Base-by-base conservation (phyloP, 2,113 vertebrate genomes). In the Pteronura brasiliensis region DNA sequence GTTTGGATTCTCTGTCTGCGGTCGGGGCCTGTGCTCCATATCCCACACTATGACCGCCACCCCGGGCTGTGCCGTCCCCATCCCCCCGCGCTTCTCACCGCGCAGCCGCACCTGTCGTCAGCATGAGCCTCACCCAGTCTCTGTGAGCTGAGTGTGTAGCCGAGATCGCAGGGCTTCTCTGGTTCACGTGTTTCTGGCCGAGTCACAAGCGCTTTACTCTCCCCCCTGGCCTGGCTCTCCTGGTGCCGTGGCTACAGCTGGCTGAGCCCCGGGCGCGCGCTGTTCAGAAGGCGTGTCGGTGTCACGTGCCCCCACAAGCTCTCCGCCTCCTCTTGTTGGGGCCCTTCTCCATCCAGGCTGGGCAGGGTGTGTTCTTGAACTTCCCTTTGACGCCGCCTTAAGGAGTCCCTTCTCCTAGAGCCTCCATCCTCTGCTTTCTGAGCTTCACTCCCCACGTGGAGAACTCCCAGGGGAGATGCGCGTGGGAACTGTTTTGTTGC, bases 211-310 rank as follows among this genome's bases (percentile, higher is more conserved):
- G 7, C 57, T 27, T 20, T 25, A 15, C 31, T 23, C 2, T 31
- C 10, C 36, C 20, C 59, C 34, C 44, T 49, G 18, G 18, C 39
- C 25, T 3, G 14, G 31, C 27, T 6, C 34, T 34, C 20, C 1
- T 2, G 27, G 55, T 39, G 2, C 21, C 2, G 0, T 7, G 69
- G 42, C 65, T 3, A 8, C 3, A 5, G 49, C 67, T 13, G 27
- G 11, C 21, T 13, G 49, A 6, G 5, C 6, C 18, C 25, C 14
- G 12, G 10, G 36, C 3, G 31, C 6, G 34, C 2, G 0, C 17
- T 29, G 29, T 59, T 10, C 23, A 39, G 57, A 8, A 31, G 18
- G 14, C 25, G 0, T 0, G 0, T 17, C 2, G 0, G 71, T 6
- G 59, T 72, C 6, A 13, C 12, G 6, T 12, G 31, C 0, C 1